Conservation (phyloP, 2,113 vertebrate species). For the Geococcyx californianus region DNA sequence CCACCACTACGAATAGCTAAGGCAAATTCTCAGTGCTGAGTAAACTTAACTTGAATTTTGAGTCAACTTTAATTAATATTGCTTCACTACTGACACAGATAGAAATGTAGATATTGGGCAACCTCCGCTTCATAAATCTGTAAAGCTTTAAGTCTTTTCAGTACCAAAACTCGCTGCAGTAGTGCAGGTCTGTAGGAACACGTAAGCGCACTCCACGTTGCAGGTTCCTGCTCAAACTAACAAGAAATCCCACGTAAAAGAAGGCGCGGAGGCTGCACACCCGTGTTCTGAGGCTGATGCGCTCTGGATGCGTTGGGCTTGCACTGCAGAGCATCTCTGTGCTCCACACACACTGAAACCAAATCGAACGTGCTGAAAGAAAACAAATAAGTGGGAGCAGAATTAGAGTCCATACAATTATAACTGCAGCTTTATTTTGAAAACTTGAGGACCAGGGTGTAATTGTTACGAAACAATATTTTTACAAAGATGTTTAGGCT, state of each 20-base stretch:
- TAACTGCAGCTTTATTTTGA: neutral
- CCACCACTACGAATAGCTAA: neutral
- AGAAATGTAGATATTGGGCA: neutral
- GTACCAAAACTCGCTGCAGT: neutral
- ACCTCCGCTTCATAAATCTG: neutral
- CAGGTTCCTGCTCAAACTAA: neutral
- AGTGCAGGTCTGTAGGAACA: neutral
- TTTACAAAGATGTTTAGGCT: neutral
- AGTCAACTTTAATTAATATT: neutral
- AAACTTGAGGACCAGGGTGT: neutral
- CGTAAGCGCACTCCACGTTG: too few species aligned
- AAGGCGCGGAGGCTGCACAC: neutral
- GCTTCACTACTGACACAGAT: neutral
- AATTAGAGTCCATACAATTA: neutral
- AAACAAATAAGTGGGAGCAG: neutral
- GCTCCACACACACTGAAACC: neutral
- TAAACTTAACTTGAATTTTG: neutral
- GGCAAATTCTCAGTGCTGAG: neutral
- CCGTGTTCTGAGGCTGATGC: rapidly evolving
- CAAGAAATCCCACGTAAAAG: neutral
- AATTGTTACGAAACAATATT: neutral
- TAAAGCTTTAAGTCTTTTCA: neutral
- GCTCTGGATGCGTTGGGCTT: neutral
- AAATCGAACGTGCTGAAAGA: neutral
- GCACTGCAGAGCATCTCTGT: neutral